Evolutionary conservation across 2,797 vertebrate genomes (phyloP).

Genomic region (Holocentrus rufus): DNA sequence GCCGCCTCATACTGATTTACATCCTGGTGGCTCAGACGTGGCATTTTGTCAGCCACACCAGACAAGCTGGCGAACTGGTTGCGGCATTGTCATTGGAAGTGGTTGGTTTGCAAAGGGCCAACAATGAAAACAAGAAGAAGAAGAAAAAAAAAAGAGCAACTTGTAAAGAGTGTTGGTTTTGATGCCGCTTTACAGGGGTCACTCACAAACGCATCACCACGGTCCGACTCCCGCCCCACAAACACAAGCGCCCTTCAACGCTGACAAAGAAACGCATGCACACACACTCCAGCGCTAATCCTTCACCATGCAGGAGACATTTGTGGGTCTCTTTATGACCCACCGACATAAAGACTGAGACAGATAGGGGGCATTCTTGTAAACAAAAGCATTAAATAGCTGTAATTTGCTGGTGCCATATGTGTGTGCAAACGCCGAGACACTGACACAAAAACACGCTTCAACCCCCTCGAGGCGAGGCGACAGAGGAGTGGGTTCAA

Average conservation of each 20-base stretch:
- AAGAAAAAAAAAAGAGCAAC: no score
- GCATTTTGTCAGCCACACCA: conserved; percentile 45
- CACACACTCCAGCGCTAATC: conserved; percentile 28
- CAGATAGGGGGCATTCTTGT: conserved; percentile 61
- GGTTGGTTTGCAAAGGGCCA: conserved; percentile 54
- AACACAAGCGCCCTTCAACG: conserved; percentile 10
- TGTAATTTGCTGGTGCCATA: conserved; percentile 61
- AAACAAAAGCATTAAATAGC: conserved; percentile 72
- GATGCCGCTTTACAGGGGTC: conserved; percentile 53
- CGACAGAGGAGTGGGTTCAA: conserved; percentile 46
- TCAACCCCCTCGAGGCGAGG: conserved; percentile 15
- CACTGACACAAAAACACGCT: conserved; percentile 27
- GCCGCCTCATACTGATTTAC: conserved; percentile 46
- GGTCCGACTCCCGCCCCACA: conserved; percentile 42
- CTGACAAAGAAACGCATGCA: conserved; percentile 21
- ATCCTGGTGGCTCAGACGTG: conserved; percentile 36
- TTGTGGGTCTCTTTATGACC: conserved; percentile 61
- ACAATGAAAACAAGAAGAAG: conserved; percentile 70
- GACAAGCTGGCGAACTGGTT: conserved; percentile 56
- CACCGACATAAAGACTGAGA: conserved; percentile 61
- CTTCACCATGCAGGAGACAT: conserved; percentile 43
- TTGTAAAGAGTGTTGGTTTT: conserved; percentile 53
- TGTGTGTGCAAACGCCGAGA: conserved; percentile 48
- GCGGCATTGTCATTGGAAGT: conserved; percentile 60
- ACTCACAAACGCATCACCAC: conserved; percentile 36